These are phyloP conservation scores for Drosophila longiperda DNA, from an alignment of 2,888 invertebrate species.

Conservation along the genomic window DNA sequence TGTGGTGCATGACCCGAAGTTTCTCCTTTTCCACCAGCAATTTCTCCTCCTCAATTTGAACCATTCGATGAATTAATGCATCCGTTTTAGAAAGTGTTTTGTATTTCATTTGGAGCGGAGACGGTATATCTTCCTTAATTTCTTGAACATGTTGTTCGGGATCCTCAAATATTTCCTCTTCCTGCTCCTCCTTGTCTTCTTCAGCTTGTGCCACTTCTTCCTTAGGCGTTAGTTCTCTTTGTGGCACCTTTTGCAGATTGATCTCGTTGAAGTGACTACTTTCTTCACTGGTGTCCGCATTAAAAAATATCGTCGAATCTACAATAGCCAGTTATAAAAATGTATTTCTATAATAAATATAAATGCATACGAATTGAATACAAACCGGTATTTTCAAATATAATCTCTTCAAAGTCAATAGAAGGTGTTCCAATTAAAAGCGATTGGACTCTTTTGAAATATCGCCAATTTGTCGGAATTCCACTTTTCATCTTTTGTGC, in stretches of 20 bases:
- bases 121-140: neutral
- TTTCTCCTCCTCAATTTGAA: conserved; percentile 62
- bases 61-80: conserved; percentile 10
- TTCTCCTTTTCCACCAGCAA: conserved; percentile 55
- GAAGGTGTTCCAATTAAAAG: conserved; percentile 35
- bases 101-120: neutral
- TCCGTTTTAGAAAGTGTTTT: neutral
- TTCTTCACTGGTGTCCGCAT: conserved; percentile 30
- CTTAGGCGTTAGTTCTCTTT: neutral
- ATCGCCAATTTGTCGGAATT: conserved; percentile 43
- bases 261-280: neutral
- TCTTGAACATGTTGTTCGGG: neutral
- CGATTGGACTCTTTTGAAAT: conserved; percentile 47
- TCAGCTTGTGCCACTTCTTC: conserved; percentile 2
- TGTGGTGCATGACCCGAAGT: conserved; percentile 59
- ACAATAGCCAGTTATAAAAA: neutral
- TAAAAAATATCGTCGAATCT: conserved; percentile 29
- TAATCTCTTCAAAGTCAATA: conserved; percentile 52
- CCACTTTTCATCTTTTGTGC: conserved; percentile 39
- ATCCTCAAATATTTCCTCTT: neutral
- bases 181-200: neutral
- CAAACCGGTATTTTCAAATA: conserved; percentile 47
- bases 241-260: neutral
- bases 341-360: neutral
- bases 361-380: neutral